Percentiles rank a stretch among this genome's conserved stretches.
Conservation (phyloP, 1,140 invertebrate species). For the Pseudomyrmex gracilis region DNA sequence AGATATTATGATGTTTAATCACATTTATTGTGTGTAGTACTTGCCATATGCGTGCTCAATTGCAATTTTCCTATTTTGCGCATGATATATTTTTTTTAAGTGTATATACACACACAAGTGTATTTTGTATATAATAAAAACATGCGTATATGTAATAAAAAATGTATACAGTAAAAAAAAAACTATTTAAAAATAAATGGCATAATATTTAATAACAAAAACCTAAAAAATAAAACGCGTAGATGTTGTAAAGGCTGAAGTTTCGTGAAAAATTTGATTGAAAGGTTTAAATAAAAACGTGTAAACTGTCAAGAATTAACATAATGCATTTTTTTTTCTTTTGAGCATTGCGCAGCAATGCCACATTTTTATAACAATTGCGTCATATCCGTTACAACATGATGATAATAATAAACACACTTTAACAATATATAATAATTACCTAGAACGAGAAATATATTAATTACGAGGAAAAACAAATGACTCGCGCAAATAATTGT, state of each 20-base stretch:
- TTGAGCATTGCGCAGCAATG: slow-evolving; percentile 78
- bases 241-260: slow-evolving; percentile 1
- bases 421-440: slow-evolving; percentile 73
- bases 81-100: slow-evolving; percentile 6
- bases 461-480: slow-evolving; percentile 53
- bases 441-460: slow-evolving; percentile 66
- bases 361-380: slow-evolving; percentile 76
- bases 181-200: not conserved
- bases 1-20: not conserved
- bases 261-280: not conserved
- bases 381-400: slow-evolving; percentile 72
- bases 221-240: not conserved
- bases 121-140: too few species aligned
- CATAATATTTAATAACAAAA: slow-evolving; percentile 24
- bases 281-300: slow-evolving; percentile 57
- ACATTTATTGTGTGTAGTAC: slow-evolving; percentile 4
- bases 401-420: slow-evolving; percentile 72
- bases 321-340: slow-evolving; percentile 62
- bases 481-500: slow-evolving; percentile 16
- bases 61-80: not conserved
- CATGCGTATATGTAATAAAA: not conserved
- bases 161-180: slow-evolving; percentile 17
- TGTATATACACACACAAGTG: too few species aligned
- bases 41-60: not conserved
- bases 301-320: slow-evolving; percentile 61